Conservation (phyloP, 2,888 invertebrate species). For the Napeogenes inachia region DNA sequence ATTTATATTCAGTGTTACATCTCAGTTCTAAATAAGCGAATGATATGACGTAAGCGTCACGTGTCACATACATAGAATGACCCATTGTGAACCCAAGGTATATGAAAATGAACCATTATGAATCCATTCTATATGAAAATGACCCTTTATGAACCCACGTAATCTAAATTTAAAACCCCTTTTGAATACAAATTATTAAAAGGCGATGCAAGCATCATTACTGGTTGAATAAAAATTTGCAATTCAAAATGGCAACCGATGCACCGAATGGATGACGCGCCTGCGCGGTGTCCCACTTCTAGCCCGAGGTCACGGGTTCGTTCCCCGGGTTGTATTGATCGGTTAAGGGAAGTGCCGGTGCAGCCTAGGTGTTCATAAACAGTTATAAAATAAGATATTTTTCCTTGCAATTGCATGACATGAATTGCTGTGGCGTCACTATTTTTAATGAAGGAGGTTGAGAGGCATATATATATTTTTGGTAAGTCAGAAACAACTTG, state of each 20-base stretch:
- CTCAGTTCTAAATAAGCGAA: no score
- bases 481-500: no score
- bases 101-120: no score
- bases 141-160: no score
- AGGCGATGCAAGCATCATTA: constrained; percentile 28
- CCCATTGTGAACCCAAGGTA: no score
- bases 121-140: no score
- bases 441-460: not conserved
- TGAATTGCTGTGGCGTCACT: not conserved
- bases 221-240: constrained; percentile 47
- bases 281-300: constrained; percentile 72
- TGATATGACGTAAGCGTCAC: no score
- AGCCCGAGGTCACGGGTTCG: constrained; percentile 72
- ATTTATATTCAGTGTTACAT: no score
- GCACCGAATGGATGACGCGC: constrained; percentile 61
- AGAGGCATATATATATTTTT: not conserved
- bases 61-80: no score
- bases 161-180: no score
- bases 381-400: constrained; percentile 30
- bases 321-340: constrained; percentile 75
- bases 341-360: constrained; percentile 70
- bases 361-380: constrained; percentile 56
- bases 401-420: not conserved
- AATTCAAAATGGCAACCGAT: constrained; percentile 64
- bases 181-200: not conserved